phyloP scores from a whole-genome alignment of 2,888 invertebrate species.

The Amphipyra berbera region DNA sequence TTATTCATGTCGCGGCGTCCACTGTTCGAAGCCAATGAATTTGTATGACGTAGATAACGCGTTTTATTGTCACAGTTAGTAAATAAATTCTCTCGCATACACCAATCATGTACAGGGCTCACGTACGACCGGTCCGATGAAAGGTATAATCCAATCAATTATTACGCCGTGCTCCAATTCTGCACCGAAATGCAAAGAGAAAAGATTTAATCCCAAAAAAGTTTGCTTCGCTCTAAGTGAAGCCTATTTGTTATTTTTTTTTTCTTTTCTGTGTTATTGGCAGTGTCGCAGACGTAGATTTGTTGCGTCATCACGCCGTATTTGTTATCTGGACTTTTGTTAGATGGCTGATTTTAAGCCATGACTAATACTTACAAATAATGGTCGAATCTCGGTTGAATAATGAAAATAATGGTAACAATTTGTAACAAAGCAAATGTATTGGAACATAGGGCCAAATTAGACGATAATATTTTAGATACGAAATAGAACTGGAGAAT shows the following conservation, averaged over 20 bases:
- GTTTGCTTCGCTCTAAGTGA: conserved; percentile 30
- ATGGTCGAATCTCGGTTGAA: conserved; percentile 4
- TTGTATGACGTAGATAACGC: conserved; percentile 78
- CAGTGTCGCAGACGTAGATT: conserved; percentile 35
- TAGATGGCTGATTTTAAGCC: conserved; percentile 32
- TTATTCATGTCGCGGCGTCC: conserved; percentile 73
- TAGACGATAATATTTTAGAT: background rate
- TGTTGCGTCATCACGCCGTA: conserved; percentile 29
- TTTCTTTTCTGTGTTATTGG: conserved; percentile 20
- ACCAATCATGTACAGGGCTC: conserved; percentile 84
- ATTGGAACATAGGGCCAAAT: conserved; percentile 22
- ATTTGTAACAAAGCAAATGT: conserved; percentile 34
- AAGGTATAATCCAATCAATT: conserved; percentile 88
- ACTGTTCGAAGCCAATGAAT: conserved; percentile 73
- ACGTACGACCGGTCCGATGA: conserved; percentile 76
- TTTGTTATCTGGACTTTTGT: conserved; percentile 48
- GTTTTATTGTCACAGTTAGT: conserved; percentile 82
- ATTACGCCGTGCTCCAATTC: conserved; percentile 81
- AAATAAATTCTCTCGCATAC: conserved; percentile 78
- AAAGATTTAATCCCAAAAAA: conserved; percentile 72
- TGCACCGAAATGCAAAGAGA: conserved; percentile 75
- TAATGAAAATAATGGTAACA: conserved; percentile 27
- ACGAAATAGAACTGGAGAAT: background rate
- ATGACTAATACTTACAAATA: conserved; percentile 16
- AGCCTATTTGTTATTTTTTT: conserved; percentile 17